A percentile compares a stretch with the other conserved stretches of the same genome.
These are phyloP conservation scores for Suricata suricatta DNA, from an alignment of 2,113 vertebrate species.

Conservation along the genomic window DNA sequence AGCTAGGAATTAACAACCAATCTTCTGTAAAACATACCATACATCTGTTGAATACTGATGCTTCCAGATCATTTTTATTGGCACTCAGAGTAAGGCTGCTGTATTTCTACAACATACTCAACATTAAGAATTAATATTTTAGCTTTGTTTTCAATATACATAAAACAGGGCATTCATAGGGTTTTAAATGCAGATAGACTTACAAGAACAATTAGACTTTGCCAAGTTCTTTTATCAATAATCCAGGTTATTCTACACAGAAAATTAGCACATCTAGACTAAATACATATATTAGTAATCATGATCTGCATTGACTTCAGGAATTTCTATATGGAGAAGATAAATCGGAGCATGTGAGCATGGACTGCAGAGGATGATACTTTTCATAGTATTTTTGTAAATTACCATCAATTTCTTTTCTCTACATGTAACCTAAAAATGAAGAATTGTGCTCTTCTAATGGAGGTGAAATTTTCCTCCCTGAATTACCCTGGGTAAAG, in stretches of 20 bases:
- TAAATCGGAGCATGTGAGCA: not conserved
- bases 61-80: not conserved
- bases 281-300: not conserved
- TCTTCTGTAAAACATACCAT: not conserved
- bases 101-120: not conserved
- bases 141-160: constrained; percentile 4
- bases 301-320: not conserved
- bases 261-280: not conserved
- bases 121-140: not conserved
- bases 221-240: not conserved
- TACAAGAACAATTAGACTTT: not conserved
- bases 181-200: not conserved
- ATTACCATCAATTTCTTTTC: constrained; percentile 40
- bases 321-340: not conserved
- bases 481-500: not conserved
- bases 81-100: not conserved
- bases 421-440: constrained; percentile 10
- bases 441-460: constrained; percentile 51
- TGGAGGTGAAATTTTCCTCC: not conserved
- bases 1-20: not conserved
- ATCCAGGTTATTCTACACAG: not conserved
- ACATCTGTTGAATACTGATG: not conserved
- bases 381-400: constrained; percentile 9
- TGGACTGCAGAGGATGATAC: not conserved
- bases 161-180: not conserved